Base-by-base conservation (phyloP, 1,140 invertebrate species). In the Gryllus bimaculatus region DNA sequence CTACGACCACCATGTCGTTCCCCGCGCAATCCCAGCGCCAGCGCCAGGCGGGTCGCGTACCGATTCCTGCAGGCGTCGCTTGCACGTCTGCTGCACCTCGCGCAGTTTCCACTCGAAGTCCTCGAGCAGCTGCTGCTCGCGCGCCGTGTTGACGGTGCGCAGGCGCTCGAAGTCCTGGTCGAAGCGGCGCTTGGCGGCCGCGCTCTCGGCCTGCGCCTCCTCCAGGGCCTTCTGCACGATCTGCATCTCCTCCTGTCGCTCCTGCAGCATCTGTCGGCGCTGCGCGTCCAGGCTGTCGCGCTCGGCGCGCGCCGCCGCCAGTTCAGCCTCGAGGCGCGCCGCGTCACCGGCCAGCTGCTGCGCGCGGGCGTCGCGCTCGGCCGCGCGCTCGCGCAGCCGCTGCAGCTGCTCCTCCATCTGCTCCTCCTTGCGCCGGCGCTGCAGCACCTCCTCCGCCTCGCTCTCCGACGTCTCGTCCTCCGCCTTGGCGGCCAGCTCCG, bases 61-160 rank as follows among this genome's bases (percentile, higher is more conserved):
- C 84, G 85, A 74, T 3, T 90, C 89, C 77, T 90, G 88, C 18
- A 90, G 81, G 81, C 89, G 88, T 81, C 88, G 88, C 83, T 92
- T 92, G 82, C 90, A 91, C 20, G 85, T 85, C 79, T 88, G 86
- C 83, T 91, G 88, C 80, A 91, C 90, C 84, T 92, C 90, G 74
- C 90, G 83, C 49, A 92, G 83, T 83, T 92, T 91, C 90, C 91
- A 92, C 84, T 92, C 91, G 81, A 91, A 92, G 83, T 92, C 91
- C 78, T 91, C 89, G 82, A 92, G 84, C 21, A 92, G 83, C 81
- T 89, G 87, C 79, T 91, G 89, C 83, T 92, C 90, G 79, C 90
- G 87, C 26, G 89, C 84, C 80, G 86, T 85, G 82, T 87, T 88
- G 8, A 88, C 86, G 7, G 88, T 90, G 78, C 89, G 85, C 47